These are phyloP conservation scores for Elegia similella DNA, from an alignment of 2,888 invertebrate genomes.

Conservation along the genomic window DNA sequence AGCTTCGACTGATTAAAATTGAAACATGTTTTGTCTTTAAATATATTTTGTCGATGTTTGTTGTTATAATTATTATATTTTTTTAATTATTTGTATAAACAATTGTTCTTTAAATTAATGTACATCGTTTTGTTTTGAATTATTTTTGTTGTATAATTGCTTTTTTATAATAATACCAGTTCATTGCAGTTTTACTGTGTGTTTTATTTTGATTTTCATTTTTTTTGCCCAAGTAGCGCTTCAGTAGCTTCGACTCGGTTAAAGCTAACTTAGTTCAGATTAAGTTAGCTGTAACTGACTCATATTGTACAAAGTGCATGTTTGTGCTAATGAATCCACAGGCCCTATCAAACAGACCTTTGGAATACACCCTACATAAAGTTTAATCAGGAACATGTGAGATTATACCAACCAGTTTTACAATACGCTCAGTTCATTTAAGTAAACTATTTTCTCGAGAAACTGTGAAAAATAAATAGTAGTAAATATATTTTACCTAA, in stretches of 20 bases:
- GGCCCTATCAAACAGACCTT: background rate
- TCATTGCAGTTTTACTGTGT: constrained; percentile 86
- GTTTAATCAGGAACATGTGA: background rate
- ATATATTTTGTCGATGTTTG: constrained; percentile 83
- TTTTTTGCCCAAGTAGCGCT: constrained; percentile 70
- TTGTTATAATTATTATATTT: constrained; percentile 84
- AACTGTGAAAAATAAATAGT: no score
- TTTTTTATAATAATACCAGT: constrained; percentile 88
- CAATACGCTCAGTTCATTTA: background rate
- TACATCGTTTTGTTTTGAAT: constrained; percentile 89
- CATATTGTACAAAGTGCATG: constrained; percentile 37
- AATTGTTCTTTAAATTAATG: constrained; percentile 89
- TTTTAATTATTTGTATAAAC: constrained; percentile 86
- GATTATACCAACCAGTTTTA: background rate
- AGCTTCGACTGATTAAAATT: constrained; percentile 78
- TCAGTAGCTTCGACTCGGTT: constrained; percentile 47
- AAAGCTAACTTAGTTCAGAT: constrained; percentile 42
- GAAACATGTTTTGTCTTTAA: constrained; percentile 80
- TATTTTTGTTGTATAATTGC: constrained; percentile 89
- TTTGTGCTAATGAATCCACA: constrained; percentile 66
- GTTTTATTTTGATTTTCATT: constrained; percentile 77
- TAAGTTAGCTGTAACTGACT: constrained; percentile 50
- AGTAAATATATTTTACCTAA: no score
- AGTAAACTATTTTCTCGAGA: no score
- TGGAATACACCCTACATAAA: background rate